A percentile compares a stretch with the other conserved stretches of the same genome.
Conservation (phyloP, 2,113 vertebrate species). For the Microtus ochrogaster region DNA sequence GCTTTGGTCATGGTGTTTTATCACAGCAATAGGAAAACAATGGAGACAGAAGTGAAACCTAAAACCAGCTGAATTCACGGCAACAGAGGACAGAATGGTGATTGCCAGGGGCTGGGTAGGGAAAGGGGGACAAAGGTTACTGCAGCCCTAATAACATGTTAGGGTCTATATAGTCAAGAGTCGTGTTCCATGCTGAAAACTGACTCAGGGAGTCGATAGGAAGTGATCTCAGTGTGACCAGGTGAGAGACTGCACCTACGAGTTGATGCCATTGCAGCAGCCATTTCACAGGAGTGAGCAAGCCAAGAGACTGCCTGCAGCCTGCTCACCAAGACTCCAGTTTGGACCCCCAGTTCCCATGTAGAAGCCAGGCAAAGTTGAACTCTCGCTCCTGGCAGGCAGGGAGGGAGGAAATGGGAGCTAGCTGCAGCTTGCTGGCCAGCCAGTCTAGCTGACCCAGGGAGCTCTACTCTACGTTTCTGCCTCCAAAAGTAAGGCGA, state of each 20-base stretch:
- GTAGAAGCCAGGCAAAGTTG: accelerated
- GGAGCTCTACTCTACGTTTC: not conserved
- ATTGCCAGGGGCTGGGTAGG: too few relatives aligned
- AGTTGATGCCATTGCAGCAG: not conserved
- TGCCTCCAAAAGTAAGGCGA: not conserved
- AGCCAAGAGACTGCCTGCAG: too few relatives aligned
- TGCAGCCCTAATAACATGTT: accelerated
- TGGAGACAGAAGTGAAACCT: not conserved
- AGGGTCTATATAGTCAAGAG: not conserved
- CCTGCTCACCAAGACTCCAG: not conserved
- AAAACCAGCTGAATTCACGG: too few relatives aligned
- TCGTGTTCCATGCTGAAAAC: accelerated
- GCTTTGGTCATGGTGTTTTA: not conserved
- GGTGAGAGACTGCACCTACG: not conserved
- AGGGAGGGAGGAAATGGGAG: too few relatives aligned
- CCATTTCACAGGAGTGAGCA: not conserved
- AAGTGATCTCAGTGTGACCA: not conserved
- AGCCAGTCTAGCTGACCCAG: not conserved
- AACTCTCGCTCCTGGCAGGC: too few relatives aligned
- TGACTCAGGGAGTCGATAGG: not conserved
- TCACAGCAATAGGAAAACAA: not conserved
- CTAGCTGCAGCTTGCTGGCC: not conserved
- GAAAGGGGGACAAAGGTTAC: not conserved
- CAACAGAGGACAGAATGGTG: not conserved
- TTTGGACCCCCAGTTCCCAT: not conserved